Evolutionary conservation across 2,113 vertebrate species (phyloP).

Genomic region (Enhydra lutris): DNA sequence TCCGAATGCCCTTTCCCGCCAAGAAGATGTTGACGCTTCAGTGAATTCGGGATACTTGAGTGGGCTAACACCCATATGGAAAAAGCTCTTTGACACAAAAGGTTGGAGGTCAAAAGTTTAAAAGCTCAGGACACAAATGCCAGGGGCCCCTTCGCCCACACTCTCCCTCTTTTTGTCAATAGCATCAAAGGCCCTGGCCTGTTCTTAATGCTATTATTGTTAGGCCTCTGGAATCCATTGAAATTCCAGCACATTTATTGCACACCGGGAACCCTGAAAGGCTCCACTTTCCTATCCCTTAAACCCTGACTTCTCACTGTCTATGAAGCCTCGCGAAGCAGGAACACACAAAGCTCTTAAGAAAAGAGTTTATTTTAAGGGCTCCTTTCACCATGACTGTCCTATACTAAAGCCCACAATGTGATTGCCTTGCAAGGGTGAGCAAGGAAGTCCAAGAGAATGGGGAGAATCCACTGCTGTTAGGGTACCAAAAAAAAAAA

Average conservation of each 20-base stretch:
- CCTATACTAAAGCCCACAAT: constrained; percentile 29
- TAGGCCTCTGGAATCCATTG: constrained; percentile 74
- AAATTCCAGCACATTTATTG: constrained; percentile 81
- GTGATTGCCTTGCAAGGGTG: background rate
- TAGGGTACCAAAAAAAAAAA: background rate
- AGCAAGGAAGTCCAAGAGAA: background rate
- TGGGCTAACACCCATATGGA: constrained; percentile 73
- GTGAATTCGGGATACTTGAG: constrained; percentile 55
- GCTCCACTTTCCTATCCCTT: constrained; percentile 74
- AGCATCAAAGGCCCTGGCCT: constrained; percentile 80
- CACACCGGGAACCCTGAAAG: constrained; percentile 67
- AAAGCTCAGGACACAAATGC: constrained; percentile 80
- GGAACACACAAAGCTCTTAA: constrained; percentile 54
- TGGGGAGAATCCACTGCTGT: background rate
- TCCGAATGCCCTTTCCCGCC: constrained; percentile 57
- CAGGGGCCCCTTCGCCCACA: constrained; percentile 56
- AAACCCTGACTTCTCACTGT: constrained; percentile 51
- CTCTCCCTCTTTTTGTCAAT: constrained; percentile 67
- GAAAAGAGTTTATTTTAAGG: constrained; percentile 56
- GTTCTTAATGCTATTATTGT: constrained; percentile 79
- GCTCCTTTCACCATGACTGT: constrained; percentile 30
- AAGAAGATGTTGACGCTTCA: constrained; percentile 52
- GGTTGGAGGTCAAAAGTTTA: constrained; percentile 85
- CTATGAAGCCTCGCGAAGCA: background rate
- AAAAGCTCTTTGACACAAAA: constrained; percentile 79